A percentile compares a stretch with the other conserved stretches of the same genome.
These are phyloP conservation scores for Phataginus tricuspis DNA, from an alignment of 2,797 vertebrate genomes.

Conservation along the genomic window DNA sequence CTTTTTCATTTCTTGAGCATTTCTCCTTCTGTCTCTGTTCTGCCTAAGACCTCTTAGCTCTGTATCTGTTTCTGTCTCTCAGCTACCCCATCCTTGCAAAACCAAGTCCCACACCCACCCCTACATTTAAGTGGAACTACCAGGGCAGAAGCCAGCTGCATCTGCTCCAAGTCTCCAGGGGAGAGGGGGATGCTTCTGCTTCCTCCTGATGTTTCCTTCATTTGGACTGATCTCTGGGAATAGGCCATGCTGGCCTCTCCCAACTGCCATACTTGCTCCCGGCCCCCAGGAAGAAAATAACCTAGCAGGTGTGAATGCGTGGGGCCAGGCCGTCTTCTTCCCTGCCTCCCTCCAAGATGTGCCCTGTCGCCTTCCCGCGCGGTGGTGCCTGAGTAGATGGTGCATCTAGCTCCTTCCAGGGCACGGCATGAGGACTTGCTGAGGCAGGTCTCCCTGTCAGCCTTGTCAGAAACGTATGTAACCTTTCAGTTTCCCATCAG, in stretches of 20 bases:
- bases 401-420: not conserved
- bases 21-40: not conserved
- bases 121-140: not conserved
- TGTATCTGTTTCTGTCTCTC: not conserved
- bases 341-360: not conserved
- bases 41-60: not conserved
- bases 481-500: not conserved
- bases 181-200: not conserved
- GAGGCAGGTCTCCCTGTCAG: not conserved
- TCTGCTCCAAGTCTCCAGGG: not conserved
- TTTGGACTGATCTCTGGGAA: not conserved
- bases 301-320: fast-evolving
- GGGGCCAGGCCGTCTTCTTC: not conserved
- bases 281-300: not conserved
- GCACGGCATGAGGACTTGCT: too few species aligned
- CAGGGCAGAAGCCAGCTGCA: not conserved
- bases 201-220: not conserved
- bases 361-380: not conserved
- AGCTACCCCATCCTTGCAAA: not conserved
- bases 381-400: too few species aligned
- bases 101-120: not conserved
- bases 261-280: not conserved
- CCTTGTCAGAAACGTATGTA: not conserved
- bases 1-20: not conserved
- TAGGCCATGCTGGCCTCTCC: too few species aligned